phyloP scores from a whole-genome alignment of 2,113 vertebrate species.

The Tyto alba region DNA sequence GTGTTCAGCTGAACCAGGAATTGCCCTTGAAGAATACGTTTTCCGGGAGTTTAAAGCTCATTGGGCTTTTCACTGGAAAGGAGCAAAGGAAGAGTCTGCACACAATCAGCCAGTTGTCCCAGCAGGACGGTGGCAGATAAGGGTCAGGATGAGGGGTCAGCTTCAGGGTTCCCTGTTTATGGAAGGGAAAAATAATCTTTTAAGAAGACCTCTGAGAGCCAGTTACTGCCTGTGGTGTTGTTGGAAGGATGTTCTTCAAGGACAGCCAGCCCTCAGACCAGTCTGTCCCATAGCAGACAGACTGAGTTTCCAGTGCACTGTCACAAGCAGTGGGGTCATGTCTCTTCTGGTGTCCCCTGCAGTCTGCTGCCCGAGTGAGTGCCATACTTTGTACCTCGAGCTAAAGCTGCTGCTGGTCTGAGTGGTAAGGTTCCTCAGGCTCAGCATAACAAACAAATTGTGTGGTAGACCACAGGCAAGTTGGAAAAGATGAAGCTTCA shows the following conservation, averaged over 20 bases:
- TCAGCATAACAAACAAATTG: not conserved
- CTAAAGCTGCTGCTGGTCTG: not conserved
- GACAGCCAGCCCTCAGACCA: not conserved
- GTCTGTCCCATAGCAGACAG: not conserved
- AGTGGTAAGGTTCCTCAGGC: not conserved
- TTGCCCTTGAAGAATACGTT: not conserved
- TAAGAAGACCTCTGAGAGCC: not conserved
- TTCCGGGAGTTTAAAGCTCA: not conserved
- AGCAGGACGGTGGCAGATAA: accelerated
- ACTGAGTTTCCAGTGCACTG: not conserved
- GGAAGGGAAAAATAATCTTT: not conserved
- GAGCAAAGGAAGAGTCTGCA: not conserved
- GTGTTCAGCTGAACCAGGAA: not conserved
- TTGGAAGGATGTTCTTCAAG: not conserved
- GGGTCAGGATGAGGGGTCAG: not conserved
- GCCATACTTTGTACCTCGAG: not conserved
- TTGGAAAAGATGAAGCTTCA: not conserved
- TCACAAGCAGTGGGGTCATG: accelerated
- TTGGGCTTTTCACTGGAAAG: not conserved
- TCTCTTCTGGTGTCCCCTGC: not conserved
- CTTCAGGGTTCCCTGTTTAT: not conserved
- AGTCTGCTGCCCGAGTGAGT: not conserved
- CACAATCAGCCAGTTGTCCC: not conserved
- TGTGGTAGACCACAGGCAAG: slow-evolving; percentile 23
- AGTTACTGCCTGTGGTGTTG: not conserved